Evolutionary conservation across 2,888 invertebrate species (phyloP).

Genomic region (Drosophila borealis): DNA sequence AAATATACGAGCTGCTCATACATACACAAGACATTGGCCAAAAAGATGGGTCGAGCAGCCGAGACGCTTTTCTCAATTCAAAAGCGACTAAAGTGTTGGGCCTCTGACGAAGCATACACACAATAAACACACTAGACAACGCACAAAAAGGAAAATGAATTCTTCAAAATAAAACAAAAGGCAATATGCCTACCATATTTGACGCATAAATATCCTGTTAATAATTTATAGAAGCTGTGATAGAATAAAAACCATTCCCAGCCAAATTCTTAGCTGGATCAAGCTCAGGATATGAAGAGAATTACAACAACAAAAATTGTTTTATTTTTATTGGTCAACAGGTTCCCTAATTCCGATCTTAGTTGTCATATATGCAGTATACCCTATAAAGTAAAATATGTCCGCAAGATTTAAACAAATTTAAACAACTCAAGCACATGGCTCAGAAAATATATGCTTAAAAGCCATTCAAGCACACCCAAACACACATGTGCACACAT

Average conservation of each 20-base stretch:
- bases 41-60: slow-evolving; percentile 1
- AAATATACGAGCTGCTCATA: slow-evolving; percentile 63
- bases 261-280: too few species aligned
- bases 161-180: slow-evolving; percentile 22
- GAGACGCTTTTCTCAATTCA: slow-evolving; percentile 48
- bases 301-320: too few species aligned
- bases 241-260: too few species aligned
- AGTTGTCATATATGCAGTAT: not conserved
- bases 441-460: slow-evolving; percentile 22
- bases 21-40: slow-evolving; percentile 18
- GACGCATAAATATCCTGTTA: slow-evolving; percentile 23
- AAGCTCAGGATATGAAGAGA: too few species aligned
- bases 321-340: too few species aligned
- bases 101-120: slow-evolving; percentile 31
- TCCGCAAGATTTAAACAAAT: slow-evolving; percentile 39
- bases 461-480: slow-evolving; percentile 8
- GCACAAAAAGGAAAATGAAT: slow-evolving; percentile 15
- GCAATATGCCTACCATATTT: slow-evolving; percentile 22
- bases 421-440: slow-evolving; percentile 41
- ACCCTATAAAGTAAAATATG: slow-evolving; percentile 8
- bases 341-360: too few species aligned
- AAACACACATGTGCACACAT: not conserved
- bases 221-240: not conserved
- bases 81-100: slow-evolving; percentile 68
- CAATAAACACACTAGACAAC: slow-evolving; percentile 24